Percentiles rank a stretch among this genome's conserved stretches.
Conservation (phyloP, 2,797 vertebrate genomes). For the Falco cherrug region DNA sequence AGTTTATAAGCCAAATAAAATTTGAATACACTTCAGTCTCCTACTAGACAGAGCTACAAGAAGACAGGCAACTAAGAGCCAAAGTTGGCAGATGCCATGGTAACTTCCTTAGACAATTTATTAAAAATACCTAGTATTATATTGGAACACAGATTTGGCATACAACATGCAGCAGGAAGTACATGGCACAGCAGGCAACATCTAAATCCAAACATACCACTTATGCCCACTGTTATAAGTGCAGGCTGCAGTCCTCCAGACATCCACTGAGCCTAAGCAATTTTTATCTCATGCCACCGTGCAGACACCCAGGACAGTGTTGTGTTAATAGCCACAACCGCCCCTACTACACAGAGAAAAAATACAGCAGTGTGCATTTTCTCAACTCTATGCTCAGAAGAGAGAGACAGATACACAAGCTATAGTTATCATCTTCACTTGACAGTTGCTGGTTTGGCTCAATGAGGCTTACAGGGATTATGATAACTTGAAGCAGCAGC, state of each 20-base stretch:
- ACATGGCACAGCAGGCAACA: not conserved
- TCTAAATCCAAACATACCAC: not conserved
- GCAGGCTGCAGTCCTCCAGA: not conserved
- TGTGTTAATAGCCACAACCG: not conserved
- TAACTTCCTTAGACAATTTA: not conserved
- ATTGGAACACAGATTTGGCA: not conserved
- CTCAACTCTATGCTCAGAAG: not conserved
- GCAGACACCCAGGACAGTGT: not conserved
- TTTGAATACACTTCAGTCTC: conserved; percentile 18
- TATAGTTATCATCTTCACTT: conserved; percentile 52
- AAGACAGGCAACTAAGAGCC: not conserved
- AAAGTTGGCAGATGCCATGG: not conserved
- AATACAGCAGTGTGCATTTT: not conserved
- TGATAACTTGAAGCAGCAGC: conserved; percentile 48
- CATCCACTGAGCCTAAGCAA: not conserved
- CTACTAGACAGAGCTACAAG: not conserved
- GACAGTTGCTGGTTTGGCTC: conserved; percentile 58
- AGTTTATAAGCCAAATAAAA: conserved; percentile 33
- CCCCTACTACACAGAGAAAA: not conserved
- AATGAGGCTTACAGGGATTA: conserved; percentile 58
- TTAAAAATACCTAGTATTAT: not conserved
- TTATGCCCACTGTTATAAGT: not conserved
- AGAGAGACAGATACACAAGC: conserved; percentile 11
- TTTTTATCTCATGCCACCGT: not conserved
- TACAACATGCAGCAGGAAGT: not conserved